Base-by-base conservation (phyloP, 2,888 invertebrate genomes). In the Ctena decussata region DNA sequence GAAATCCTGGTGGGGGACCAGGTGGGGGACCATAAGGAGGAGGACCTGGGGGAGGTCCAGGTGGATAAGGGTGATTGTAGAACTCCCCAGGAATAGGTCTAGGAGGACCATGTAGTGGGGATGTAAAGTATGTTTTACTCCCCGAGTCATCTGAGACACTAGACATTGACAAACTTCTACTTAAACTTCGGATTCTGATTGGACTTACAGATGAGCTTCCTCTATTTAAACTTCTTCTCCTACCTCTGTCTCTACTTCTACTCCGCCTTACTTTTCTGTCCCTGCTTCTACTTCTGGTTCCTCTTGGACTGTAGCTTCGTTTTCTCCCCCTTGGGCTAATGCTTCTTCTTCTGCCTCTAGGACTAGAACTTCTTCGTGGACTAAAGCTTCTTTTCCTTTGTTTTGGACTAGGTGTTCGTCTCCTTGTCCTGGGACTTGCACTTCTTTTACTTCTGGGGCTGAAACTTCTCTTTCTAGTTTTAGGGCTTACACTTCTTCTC, bases 221-320 rank as follows among this genome's bases (percentile, higher is more conserved):
- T 70, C 84, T 75, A 84, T 84, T 82, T 27, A 71, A 30, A 76
- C 89, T 84, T 72, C 85, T 73, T 39, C 85, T 89, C 32, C 84
- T 86, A 69, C 79, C 80, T 75, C 85, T 78, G 57, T 77, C 49
- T 41, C 70, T 46, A 75, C 75, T 85, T 53, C 85, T 85, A 41
- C 85, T 81, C 21, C 84, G 49, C 41, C 80, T 80, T 39, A 30
- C 39, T 39, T 35, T 57, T 12, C 35, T 53, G 30, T 49, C 49
- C n/a, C 75, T 53, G 53, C 80, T 77, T 53, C 79, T 77, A 75
- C 80, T 57, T 57, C 57, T 57, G 6, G n/a, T 57, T 57, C 57
- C 65, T n/a, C 79, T 84, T 57, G 72, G 49, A 78, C 77, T 78
- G 30, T 27, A 37, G 15, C 74, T 53, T 35, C 83, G 57, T 24